A percentile compares a stretch with the other conserved stretches of the same genome.
These are phyloP conservation scores for Trachymyrmex septentrionalis DNA, from an alignment of 1,140 invertebrate species.

Conservation along the genomic window DNA sequence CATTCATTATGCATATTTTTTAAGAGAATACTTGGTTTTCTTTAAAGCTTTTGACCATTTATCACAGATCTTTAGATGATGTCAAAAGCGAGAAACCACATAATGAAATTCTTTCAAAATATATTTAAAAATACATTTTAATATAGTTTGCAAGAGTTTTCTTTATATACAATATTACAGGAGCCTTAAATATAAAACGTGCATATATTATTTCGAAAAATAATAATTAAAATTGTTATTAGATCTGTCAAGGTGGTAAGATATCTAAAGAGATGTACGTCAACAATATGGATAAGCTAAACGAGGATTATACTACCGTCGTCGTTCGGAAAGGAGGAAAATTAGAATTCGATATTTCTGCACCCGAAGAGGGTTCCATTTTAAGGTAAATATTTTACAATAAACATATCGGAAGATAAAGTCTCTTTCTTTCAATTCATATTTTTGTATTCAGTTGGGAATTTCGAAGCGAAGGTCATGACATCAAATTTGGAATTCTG, in stretches of 20 bases:
- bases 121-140: no score
- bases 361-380: constrained; percentile 88
- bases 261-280: constrained; percentile 91
- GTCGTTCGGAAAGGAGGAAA: constrained; percentile 92
- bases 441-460: constrained; percentile 91
- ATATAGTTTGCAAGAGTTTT: no score
- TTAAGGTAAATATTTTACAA: constrained; percentile 87
- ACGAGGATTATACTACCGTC: constrained; percentile 89
- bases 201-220: constrained; percentile 5
- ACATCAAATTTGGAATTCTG: constrained; percentile 95
- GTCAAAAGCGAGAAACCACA: no score
- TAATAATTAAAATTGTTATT: constrained; percentile 71
- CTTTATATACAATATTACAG: no score
- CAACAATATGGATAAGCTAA: constrained; percentile 87
- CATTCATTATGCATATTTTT: not conserved
- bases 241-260: constrained; percentile 93
- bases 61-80: no score
- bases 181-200: not conserved
- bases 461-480: constrained; percentile 94
- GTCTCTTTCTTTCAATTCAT: not conserved
- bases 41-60: no score
- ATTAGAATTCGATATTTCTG: constrained; percentile 89
- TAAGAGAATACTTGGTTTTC: not conserved
- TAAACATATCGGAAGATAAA: not conserved
- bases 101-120: no score